Evolutionary conservation across 2,888 invertebrate species (phyloP).

Genomic region (Exephanes ischioxanthus): DNA sequence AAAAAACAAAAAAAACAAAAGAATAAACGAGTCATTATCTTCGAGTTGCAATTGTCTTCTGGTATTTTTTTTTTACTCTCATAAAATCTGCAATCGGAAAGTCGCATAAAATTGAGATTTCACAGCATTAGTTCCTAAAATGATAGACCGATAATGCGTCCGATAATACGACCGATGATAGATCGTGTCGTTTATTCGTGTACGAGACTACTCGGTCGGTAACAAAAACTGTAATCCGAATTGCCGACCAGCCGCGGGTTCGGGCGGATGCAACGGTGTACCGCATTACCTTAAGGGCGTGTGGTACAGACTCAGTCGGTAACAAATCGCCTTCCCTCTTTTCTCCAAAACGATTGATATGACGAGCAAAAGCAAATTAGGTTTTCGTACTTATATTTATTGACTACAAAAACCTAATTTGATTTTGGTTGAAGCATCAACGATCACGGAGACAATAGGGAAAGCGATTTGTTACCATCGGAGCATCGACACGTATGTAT

Average conservation of each 20-base stretch:
- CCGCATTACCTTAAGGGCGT: neutral
- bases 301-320: too few species aligned
- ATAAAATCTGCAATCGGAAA: neutral
- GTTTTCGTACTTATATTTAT: too few species aligned
- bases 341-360: too few species aligned
- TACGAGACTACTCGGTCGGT: neutral
- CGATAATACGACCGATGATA: too few species aligned
- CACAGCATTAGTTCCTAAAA: neutral
- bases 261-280: neutral
- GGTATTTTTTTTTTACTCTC: neutral
- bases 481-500: too few species aligned
- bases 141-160: too few species aligned
- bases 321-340: too few species aligned
- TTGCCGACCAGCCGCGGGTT: neutral
- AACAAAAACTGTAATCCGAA: slow-evolving; percentile 12
- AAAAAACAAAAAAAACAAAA: slow-evolving; percentile 44
- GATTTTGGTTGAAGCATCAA: too few species aligned
- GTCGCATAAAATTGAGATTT: neutral
- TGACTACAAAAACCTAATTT: too few species aligned
- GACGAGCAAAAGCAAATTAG: too few species aligned
- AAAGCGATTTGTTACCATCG: too few species aligned
- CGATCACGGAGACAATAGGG: too few species aligned
- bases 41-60: neutral
- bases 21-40: neutral
- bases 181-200: neutral